phyloP scores from a whole-genome alignment of 2,888 invertebrate genomes.

The Xestia sexstrigata region DNA sequence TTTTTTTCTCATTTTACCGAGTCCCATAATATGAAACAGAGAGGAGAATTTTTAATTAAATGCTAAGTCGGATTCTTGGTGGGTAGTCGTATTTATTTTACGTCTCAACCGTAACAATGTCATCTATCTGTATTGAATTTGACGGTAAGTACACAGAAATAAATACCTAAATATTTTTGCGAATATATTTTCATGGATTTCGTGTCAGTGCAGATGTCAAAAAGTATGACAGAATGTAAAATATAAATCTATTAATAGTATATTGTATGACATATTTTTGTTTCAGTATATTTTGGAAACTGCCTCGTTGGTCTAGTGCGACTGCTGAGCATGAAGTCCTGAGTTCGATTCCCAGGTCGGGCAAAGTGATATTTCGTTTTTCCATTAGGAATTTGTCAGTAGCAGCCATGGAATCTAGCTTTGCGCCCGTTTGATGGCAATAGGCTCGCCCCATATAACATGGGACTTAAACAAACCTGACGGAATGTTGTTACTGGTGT shows the following conservation, averaged over 20 bases:
- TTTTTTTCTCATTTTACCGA: conserved; percentile 27
- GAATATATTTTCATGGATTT: neutral
- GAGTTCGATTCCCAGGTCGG: too few species aligned
- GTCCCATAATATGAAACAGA: conserved; percentile 29
- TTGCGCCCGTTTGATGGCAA: too few species aligned
- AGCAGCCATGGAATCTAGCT: too few species aligned
- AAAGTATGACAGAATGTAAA: neutral
- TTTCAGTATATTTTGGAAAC: neutral
- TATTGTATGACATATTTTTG: neutral
- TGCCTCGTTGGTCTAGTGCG: too few species aligned
- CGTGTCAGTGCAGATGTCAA: neutral
- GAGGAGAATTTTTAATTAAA: conserved; percentile 45
- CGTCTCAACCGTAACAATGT: conserved; percentile 21
- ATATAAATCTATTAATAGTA: neutral
- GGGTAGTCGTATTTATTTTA: conserved; percentile 15
- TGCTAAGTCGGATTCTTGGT: conserved; percentile 4
- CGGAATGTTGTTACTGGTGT: too few species aligned
- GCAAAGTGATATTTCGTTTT: too few species aligned
- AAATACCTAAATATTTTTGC: neutral
- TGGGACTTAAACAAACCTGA: too few species aligned
- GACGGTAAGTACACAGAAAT: neutral
- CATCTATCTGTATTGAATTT: conserved; percentile 1
- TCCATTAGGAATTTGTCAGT: too few species aligned
- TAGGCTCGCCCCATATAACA: too few species aligned
- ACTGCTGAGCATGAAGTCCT: too few species aligned